phyloP scores from a whole-genome alignment of 2,113 vertebrate species.

The Elaphurus davidianus region DNA sequence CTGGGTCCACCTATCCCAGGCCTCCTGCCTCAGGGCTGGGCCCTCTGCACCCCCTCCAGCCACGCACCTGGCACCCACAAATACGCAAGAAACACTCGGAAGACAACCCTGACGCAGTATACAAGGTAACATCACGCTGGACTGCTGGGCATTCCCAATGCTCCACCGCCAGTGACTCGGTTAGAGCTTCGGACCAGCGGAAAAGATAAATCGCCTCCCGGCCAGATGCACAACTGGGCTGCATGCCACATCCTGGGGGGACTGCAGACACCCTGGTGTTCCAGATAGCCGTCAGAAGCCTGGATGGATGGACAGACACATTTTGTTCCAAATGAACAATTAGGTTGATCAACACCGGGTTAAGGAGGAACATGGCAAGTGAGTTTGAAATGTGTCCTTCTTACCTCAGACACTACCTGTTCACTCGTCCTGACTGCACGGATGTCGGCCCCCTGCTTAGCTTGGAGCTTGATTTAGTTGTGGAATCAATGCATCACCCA shows the following conservation, averaged over 20 bases:
- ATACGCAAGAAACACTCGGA: fast-evolving
- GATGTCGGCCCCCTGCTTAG: fast-evolving
- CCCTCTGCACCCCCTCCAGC: background rate
- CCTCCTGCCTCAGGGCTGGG: background rate
- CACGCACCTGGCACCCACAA: fast-evolving
- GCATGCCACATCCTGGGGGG: fast-evolving
- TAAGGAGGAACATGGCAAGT: fast-evolving
- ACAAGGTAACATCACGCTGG: fast-evolving
- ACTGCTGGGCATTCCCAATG: fast-evolving
- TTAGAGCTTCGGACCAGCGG: fast-evolving
- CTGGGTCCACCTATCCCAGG: fast-evolving
- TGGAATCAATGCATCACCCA: fast-evolving
- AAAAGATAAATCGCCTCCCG: fast-evolving
- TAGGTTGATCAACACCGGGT: no score
- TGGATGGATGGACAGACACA: no score
- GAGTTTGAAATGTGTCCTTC: no score
- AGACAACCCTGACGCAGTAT: fast-evolving
- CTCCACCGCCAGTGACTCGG: fast-evolving
- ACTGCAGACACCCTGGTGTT: fast-evolving
- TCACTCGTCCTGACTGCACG: fast-evolving
- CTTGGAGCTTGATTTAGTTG: fast-evolving
- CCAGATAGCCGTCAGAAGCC: fast-evolving
- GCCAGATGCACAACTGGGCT: fast-evolving
- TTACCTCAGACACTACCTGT: fast-evolving
- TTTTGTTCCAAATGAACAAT: background rate